Conservation (phyloP, 2,888 invertebrate species). For the Ectemnius continuus region DNA sequence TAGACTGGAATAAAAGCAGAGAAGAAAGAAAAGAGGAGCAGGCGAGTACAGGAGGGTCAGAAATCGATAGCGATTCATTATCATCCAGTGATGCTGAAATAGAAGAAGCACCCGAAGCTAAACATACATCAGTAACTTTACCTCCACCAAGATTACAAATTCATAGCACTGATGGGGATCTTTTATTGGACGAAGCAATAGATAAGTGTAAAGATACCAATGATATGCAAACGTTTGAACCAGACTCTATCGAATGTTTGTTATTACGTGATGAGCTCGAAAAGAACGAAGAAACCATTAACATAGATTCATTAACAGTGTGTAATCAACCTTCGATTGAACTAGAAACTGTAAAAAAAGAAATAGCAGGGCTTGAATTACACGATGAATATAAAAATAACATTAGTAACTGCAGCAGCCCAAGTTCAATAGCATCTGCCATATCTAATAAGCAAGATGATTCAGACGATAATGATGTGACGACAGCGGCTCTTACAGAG, state of each 20-base stretch:
- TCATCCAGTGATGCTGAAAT: conserved; percentile 77
- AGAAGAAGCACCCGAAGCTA: conserved; percentile 65
- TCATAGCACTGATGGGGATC: conserved; percentile 85
- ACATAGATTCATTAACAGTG: neutral
- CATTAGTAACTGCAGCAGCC: conserved; percentile 79
- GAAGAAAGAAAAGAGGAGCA: conserved; percentile 73
- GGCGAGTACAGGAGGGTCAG: conserved; percentile 72
- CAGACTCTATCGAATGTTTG: conserved; percentile 74
- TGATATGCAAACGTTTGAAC: conserved; percentile 67
- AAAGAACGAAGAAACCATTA: neutral
- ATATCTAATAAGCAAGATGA: conserved; percentile 78
- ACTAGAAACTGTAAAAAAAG: conserved; percentile 68
- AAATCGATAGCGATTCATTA: conserved; percentile 83
- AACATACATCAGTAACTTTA: conserved; percentile 66
- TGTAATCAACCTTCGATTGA: conserved; percentile 48
- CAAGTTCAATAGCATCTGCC: conserved; percentile 78
- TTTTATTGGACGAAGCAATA: conserved; percentile 79
- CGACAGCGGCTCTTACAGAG: conserved; percentile 88
- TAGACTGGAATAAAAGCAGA: conserved; percentile 80
- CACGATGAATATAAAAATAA: conserved; percentile 66
- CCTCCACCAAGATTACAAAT: conserved; percentile 86
- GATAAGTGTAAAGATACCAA: conserved; percentile 52
- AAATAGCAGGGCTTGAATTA: conserved; percentile 69
- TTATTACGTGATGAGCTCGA: conserved; percentile 33
- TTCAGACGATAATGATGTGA: conserved; percentile 84